Base-by-base conservation (phyloP, 1,140 invertebrate genomes). In the Hyphantria cunea region DNA sequence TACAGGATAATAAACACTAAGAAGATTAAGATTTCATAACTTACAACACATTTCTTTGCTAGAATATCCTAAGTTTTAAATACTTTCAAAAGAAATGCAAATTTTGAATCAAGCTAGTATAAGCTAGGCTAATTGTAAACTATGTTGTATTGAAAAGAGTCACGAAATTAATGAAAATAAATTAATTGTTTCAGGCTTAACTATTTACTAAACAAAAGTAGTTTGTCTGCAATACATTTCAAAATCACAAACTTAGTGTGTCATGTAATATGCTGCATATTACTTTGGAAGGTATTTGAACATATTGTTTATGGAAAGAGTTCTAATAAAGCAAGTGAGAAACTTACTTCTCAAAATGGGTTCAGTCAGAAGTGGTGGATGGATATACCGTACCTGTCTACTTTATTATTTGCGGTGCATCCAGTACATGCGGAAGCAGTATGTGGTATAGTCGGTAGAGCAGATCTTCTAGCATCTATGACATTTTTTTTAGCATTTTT, bases 351-450 rank as follows among this genome's bases (percentile, higher is more conserved):
- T 33, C 11, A 9, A 31, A 8, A 37, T 72, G 8, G 70, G 54
- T 48, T 49, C 48, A 47, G 51, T 6, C 47, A 60, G 47, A 51
- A 53, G 62, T 63, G 25, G 33, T 64, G 45, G 33, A 12, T 55
- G 53, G 81, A 90, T 51, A 66, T 82, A 31, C 82, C 93, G 60
- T 94, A 94, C 83, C 82, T 95, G 62, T 92, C 95, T 33, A 92
- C 96, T 50, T 70, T 96, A 0, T 78, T 99, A 41, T 99, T 99
- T 93, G 93, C 97, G 49, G 94, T 97, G 31, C 98, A 99, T 93
- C 98, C 98, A 25, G 93, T 99, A 55, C 98, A 99, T 91, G 96
- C 95, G 25, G 98, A 99, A 88, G 96, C 97, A 3, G 96, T 99
- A 0, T 95, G 96, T 48, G 98, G 97, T 9, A 94, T 99, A 56